Evolutionary conservation across 2,888 invertebrate genomes (phyloP).

Genomic region (Galerucella pusilla): DNA sequence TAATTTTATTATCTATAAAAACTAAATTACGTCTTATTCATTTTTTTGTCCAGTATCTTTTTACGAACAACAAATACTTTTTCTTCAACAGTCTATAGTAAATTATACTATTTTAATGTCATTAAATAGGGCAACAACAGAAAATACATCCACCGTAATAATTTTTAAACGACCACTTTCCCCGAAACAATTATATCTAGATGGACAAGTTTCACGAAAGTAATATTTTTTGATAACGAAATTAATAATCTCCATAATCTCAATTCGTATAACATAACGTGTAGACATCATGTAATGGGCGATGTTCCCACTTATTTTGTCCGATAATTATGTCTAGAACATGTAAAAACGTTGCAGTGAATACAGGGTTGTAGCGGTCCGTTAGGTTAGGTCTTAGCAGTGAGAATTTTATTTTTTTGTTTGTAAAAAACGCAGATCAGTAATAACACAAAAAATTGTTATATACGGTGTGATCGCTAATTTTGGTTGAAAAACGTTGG

Average conservation of each 20-base stretch:
- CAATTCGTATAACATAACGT: slow-evolving; percentile 39
- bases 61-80: not conserved
- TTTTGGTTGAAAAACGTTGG: no score
- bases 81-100: not conserved
- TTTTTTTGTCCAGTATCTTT: no score
- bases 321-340: slow-evolving; percentile 40
- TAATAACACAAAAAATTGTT: no score
- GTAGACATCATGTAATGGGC: slow-evolving; percentile 42
- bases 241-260: slow-evolving; percentile 40
- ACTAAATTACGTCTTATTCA: no score
- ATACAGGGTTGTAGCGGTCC: slow-evolving; percentile 14
- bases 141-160: slow-evolving; percentile 9
- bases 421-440: no score
- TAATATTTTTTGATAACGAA: slow-evolving; percentile 33
- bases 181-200: slow-evolving; percentile 28
- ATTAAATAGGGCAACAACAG: not conserved
- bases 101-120: not conserved
- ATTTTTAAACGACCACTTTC: slow-evolving; percentile 21
- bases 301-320: slow-evolving; percentile 41
- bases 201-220: slow-evolving; percentile 30
- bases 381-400: not conserved
- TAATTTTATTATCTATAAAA: no score
- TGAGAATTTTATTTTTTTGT: no score
- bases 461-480: no score
- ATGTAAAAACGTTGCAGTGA: slow-evolving; percentile 47